Evolutionary conservation across 2,113 vertebrate genomes (phyloP).

Genomic region (Hassar affinis): DNA sequence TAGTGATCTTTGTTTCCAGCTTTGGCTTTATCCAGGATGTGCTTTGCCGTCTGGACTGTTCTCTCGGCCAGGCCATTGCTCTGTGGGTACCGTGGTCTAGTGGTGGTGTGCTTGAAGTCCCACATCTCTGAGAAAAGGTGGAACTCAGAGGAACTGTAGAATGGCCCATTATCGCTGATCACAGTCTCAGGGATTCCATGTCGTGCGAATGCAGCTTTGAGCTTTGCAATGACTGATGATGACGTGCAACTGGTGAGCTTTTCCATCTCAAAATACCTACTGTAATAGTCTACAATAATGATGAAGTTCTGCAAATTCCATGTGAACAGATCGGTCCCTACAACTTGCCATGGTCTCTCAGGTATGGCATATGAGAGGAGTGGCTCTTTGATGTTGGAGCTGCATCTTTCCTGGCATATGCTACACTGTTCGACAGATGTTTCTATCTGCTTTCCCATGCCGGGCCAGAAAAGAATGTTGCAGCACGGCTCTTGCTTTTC

Average conservation of each 20-base stretch:
- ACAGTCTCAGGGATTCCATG: background rate
- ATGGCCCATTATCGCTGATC: background rate
- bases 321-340: slow-evolving; percentile 21
- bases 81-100: background rate
- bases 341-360: slow-evolving; percentile 21
- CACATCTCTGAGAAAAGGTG: background rate
- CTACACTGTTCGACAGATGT: background rate
- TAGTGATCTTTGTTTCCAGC: too few relatives aligned
- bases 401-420: slow-evolving; percentile 16
- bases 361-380: background rate
- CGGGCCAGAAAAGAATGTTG: slow-evolving; percentile 33
- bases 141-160: background rate
- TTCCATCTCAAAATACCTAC: slow-evolving; percentile 7
- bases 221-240: background rate
- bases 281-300: background rate
- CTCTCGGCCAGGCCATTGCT: too few relatives aligned
- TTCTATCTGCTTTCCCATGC: slow-evolving; percentile 36
- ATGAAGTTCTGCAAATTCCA: background rate
- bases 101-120: background rate
- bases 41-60: too few relatives aligned
- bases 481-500: slow-evolving; percentile 19
- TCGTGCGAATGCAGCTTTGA: slow-evolving; percentile 2
- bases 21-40: too few relatives aligned
- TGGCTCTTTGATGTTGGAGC: slow-evolving; percentile 10
- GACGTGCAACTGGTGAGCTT: background rate